Base-by-base conservation (phyloP, 2,797 vertebrate genomes). In the Labeo calbasu region DNA sequence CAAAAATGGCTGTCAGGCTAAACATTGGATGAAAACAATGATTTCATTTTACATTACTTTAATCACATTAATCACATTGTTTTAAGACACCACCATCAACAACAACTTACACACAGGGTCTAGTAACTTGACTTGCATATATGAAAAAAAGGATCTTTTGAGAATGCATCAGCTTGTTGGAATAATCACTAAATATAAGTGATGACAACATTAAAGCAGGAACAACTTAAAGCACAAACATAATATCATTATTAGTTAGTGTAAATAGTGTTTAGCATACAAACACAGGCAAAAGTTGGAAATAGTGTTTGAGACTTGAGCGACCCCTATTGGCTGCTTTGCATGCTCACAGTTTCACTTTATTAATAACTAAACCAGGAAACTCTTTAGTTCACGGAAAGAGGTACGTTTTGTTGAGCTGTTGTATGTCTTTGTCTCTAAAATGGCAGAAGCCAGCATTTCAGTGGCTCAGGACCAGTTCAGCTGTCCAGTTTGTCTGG, bases 401-500 rank as follows among this genome's bases (percentile, higher is more conserved):
- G 46, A 77, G 1, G 9, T 59, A 5, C 23, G 57, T 12, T 23
- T 63, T 65, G 14, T 0, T 77, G 32, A 2, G 36, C n/a, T 28
- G 3, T 19, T 19, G n/a, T 23, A n/a, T 4, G 55, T 46, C 12
- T 63, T 25, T 1, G 11, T 78, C 25, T 1, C 17, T 79, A 32
- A 68, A 55, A 79, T 43, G 78, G 28, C 63, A 40, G 21, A 43
- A 48, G 43, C 69, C 4, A 69, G 19, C 19, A 43, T 69, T 69
- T 69, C 11, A 6, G 10, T 68, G 32, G 46, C 10, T 14, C 28
- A 68, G 63, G 77, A 40, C 12, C 77, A 79, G 48, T 65, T 65
- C 15, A 78, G 15, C 43, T 78, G 77, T 65, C 13, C 76, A 21
- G 55, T 77, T n/a, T 46, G 76, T 13, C 57, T 78, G 9, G 57